A percentile compares a stretch with the other conserved stretches of the same genome.
Evolutionary conservation across 2,888 invertebrate genomes (phyloP).

Genomic region (Invenusta paracnida): DNA sequence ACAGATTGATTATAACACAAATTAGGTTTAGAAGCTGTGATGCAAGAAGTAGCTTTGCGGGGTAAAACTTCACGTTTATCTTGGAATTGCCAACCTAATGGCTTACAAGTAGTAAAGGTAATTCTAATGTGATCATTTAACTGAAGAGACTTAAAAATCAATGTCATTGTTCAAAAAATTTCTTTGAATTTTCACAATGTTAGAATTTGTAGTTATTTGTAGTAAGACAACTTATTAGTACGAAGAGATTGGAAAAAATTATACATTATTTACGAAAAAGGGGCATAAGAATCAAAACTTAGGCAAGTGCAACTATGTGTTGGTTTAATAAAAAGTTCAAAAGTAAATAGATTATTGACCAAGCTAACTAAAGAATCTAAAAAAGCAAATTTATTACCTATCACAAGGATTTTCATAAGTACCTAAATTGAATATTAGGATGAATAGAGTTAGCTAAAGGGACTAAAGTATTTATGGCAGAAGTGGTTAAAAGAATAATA

Average conservation of each 20-base stretch:
- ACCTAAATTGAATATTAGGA: conserved; percentile 21
- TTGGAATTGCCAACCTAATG: no score
- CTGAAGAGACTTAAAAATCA: no score
- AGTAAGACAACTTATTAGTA: background rate
- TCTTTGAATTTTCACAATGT: background rate
- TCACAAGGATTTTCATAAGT: conserved; percentile 26
- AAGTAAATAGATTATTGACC: conserved; percentile 23
- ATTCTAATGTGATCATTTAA: no score
- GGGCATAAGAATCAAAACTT: background rate
- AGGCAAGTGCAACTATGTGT: conserved; percentile 11
- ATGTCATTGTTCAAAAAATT: background rate
- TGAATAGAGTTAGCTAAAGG: conserved; percentile 20
- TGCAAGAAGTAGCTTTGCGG: no score
- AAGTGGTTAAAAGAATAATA: background rate
- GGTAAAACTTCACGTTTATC: no score
- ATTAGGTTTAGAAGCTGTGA: no score
- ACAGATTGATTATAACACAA: no score
- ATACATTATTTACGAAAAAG: background rate
- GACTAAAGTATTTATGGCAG: background rate
- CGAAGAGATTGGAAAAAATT: background rate
- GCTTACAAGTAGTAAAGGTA: no score
- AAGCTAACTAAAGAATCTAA: background rate
- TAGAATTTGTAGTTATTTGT: background rate
- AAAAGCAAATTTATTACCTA: background rate
- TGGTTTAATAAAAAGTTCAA: background rate